Evolutionary conservation across 2,113 vertebrate species (phyloP).

Genomic region (Zeus faber): DNA sequence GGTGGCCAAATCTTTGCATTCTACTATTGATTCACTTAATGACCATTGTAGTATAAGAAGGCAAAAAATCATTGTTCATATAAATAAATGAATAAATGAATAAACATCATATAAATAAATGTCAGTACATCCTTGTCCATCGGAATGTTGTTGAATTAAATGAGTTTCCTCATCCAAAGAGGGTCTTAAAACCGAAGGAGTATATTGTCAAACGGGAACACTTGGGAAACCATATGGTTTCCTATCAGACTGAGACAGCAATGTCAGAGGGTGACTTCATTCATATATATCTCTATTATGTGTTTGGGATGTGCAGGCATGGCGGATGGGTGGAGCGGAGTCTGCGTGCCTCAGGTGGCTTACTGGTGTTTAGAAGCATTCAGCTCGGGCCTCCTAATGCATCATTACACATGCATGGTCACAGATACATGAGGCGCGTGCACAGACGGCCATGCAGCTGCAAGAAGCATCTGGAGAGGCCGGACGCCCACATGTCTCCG

Average conservation of each 20-base stretch:
- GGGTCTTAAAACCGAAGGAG: no score
- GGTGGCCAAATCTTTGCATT: no score
- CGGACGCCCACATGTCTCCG: slow-evolving; percentile 38
- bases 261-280: not conserved
- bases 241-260: slow-evolving; percentile 6
- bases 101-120: no score
- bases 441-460: slow-evolving; percentile 48
- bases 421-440: slow-evolving; percentile 11
- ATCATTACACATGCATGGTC: slow-evolving; percentile 7
- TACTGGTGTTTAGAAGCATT: slow-evolving; percentile 26
- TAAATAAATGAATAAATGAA: no score
- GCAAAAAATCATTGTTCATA: no score
- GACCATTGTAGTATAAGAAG: no score
- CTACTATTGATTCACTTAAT: no score
- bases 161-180: no score
- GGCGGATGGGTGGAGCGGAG: slow-evolving; percentile 6
- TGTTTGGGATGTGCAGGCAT: not conserved
- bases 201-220: not conserved
- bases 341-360: slow-evolving; percentile 15
- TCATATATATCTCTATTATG: not conserved
- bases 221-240: not conserved
- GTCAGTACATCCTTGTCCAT: no score
- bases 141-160: no score
- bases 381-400: slow-evolving; percentile 16
- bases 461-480: slow-evolving; percentile 57